phyloP scores from a whole-genome alignment of 2,888 invertebrate genomes.

The Sinotaia quadrata region DNA sequence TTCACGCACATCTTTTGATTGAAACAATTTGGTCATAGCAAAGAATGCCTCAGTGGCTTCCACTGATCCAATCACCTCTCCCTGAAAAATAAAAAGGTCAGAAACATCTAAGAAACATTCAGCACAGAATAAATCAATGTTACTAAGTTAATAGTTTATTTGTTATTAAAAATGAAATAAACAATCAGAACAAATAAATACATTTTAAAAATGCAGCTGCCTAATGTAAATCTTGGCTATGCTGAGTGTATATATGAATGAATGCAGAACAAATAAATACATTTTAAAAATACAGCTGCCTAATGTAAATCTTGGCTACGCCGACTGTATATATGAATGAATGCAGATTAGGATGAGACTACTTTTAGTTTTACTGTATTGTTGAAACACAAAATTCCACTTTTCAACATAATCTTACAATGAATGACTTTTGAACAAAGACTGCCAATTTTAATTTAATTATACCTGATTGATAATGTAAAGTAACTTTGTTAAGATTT shows the following conservation, averaged over 20 bases:
- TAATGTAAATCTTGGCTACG: too few species aligned
- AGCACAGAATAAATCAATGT: too few species aligned
- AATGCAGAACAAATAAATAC: too few species aligned
- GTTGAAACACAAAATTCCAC: neutral
- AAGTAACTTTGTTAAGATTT: conserved; percentile 95
- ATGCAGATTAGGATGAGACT: neutral
- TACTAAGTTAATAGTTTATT: too few species aligned
- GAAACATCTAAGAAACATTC: too few species aligned
- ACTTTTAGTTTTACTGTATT: neutral
- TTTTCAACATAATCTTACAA: neutral
- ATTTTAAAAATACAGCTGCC: too few species aligned
- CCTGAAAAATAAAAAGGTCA: conserved; percentile 73
- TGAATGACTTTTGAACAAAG: neutral
- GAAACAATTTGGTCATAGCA: conserved; percentile 99
- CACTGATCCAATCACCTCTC: conserved; percentile 90
- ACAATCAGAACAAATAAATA: too few species aligned
- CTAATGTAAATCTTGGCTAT: too few species aligned
- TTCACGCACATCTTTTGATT: conserved; percentile 88
- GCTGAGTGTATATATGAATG: too few species aligned
- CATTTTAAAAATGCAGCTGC: too few species aligned
- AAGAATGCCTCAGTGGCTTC: conserved; percentile 99
- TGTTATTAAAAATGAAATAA: too few species aligned
- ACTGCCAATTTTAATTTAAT: neutral
- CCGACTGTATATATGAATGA: neutral
- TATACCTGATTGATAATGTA: conserved; percentile 91